Conservation (phyloP, 2,888 invertebrate species). For the Blera fallax region DNA sequence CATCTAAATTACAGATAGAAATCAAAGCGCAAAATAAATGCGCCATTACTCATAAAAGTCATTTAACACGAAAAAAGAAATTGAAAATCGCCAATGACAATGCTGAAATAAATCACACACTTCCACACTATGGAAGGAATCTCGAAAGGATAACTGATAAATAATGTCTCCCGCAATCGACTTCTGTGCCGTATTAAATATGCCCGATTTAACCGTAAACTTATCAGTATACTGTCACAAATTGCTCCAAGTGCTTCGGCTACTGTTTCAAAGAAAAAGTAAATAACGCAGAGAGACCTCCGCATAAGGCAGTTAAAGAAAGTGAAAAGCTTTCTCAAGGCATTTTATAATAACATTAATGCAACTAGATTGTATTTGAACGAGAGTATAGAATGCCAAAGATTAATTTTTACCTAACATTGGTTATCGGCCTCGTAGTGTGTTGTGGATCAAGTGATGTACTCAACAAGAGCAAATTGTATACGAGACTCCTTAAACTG, state of each 20-base stretch:
- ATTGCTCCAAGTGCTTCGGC: slow-evolving; percentile 62
- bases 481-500: not conserved
- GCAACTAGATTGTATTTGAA: not conserved
- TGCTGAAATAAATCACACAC: not conserved
- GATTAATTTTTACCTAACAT: not conserved
- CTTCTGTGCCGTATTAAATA: slow-evolving; percentile 49
- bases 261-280: slow-evolving; percentile 35
- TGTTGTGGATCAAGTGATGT: slow-evolving; percentile 9
- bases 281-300: slow-evolving; percentile 5
- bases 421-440: not conserved
- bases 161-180: not conserved
- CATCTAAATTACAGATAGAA: slow-evolving; percentile 25
- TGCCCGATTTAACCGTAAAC: slow-evolving; percentile 42
- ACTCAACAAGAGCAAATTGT: not conserved
- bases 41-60: not conserved
- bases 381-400: slow-evolving; percentile 21
- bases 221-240: slow-evolving; percentile 64
- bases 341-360: not conserved
- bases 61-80: not conserved
- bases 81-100: not conserved
- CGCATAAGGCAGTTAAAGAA: not conserved
- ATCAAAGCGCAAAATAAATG: slow-evolving; percentile 19
- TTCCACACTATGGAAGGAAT: slow-evolving; percentile 5
- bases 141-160: slow-evolving; percentile 48
- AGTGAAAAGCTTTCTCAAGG: not conserved